A percentile compares a stretch with the other conserved stretches of the same genome.
Conservation (phyloP, 2,888 invertebrate species). For the Callosobruchus maculatus region DNA sequence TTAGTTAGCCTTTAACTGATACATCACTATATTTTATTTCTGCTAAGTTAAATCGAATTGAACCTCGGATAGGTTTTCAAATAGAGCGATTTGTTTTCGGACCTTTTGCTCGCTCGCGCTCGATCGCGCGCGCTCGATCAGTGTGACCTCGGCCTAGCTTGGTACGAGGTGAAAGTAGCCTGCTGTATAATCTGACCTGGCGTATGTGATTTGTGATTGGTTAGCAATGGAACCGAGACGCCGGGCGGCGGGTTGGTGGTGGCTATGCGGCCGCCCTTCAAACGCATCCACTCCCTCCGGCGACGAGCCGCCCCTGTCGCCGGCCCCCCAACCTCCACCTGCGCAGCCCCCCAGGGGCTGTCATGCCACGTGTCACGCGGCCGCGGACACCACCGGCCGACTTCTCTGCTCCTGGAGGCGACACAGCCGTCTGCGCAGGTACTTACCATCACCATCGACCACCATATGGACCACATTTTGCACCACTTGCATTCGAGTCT, state of each 20-base stretch:
- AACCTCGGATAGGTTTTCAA: too few species aligned
- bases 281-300: slow-evolving; percentile 46
- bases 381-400: slow-evolving; percentile 34
- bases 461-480: background rate
- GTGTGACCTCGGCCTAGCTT: too few species aligned
- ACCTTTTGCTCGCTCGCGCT: too few species aligned
- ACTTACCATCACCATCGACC: slow-evolving; percentile 7
- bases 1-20: too few species aligned
- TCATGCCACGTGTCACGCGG: slow-evolving; percentile 28
- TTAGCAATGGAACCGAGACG: slow-evolving; percentile 44
- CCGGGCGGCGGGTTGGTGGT: slow-evolving; percentile 45
- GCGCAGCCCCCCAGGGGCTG: background rate
- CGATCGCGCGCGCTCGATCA: too few species aligned
- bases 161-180: too few species aligned
- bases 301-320: slow-evolving; percentile 29
- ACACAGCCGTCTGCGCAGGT: slow-evolving; percentile 35
- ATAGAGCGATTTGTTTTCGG: too few species aligned
- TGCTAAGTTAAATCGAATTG: too few species aligned
- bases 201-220: slow-evolving; percentile 33
- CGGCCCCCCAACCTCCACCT: too few species aligned
- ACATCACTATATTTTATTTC: too few species aligned
- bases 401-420: slow-evolving; percentile 27
- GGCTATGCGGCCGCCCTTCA: slow-evolving; percentile 46
- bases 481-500: too few species aligned
- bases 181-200: too few species aligned